phyloP scores from a whole-genome alignment of 2,888 invertebrate genomes.

The Balanococcus diminutus region DNA sequence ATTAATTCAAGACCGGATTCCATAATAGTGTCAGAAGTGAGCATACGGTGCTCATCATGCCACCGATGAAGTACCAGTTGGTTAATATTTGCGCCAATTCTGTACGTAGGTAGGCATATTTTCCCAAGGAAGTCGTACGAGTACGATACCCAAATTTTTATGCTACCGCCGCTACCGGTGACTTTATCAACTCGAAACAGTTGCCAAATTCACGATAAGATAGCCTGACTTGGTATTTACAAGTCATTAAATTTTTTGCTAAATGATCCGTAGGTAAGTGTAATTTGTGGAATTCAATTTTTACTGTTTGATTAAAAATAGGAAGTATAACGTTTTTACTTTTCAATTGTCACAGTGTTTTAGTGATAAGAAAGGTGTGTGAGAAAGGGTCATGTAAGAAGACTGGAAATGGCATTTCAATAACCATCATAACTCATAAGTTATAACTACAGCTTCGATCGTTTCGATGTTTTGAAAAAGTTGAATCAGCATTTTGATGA shows the following conservation, averaged over 20 bases:
- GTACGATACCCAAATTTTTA: background rate
- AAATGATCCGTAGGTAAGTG: background rate
- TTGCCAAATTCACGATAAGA: constrained; percentile 23
- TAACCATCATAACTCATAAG: background rate
- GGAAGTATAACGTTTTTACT: too few relatives aligned
- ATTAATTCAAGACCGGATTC: constrained; percentile 24
- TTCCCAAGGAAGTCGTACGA: background rate
- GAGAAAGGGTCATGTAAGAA: too few relatives aligned
- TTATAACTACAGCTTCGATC: background rate
- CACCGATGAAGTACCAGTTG: background rate
- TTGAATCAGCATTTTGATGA: background rate
- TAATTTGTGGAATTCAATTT: too few relatives aligned
- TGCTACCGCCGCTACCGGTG: background rate
- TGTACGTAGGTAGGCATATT: background rate
- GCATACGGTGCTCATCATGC: constrained; percentile 6
- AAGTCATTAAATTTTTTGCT: background rate
- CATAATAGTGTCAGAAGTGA: background rate
- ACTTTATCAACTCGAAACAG: background rate
- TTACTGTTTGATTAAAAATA: too few relatives aligned
- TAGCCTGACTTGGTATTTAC: background rate
- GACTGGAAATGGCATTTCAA: background rate
- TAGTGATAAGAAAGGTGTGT: too few relatives aligned
- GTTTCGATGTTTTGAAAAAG: background rate
- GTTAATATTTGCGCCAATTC: too few relatives aligned
- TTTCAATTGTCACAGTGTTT: too few relatives aligned